phyloP scores from a whole-genome alignment of 2,113 vertebrate genomes.

The Ameiurus melas region DNA sequence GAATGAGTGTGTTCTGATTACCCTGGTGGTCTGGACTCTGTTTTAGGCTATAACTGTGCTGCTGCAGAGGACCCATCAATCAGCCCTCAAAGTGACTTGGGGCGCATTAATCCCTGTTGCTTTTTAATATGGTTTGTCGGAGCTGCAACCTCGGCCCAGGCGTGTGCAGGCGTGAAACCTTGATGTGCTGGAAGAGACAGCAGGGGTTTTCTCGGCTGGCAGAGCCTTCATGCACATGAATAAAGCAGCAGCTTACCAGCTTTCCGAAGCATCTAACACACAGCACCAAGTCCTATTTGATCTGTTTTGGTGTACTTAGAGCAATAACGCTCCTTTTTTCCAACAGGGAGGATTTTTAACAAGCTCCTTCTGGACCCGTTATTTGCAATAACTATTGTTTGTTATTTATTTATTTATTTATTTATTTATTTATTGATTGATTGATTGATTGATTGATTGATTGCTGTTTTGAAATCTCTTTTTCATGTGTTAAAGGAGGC shows the following conservation, averaged over 20 bases:
- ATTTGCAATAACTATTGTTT: slow-evolving; percentile 68
- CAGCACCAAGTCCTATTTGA: slow-evolving; percentile 66
- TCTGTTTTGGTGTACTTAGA: slow-evolving; percentile 77
- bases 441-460: too few relatives aligned
- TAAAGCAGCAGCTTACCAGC: slow-evolving; percentile 79
- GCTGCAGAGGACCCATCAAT: slow-evolving; percentile 61
- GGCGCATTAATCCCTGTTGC: slow-evolving; percentile 66
- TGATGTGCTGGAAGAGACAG: slow-evolving; percentile 73
- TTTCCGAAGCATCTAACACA: slow-evolving; percentile 77
- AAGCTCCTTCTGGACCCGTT: slow-evolving; percentile 63
- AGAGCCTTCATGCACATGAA: slow-evolving; percentile 80
- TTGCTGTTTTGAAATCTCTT: slow-evolving; percentile 62
- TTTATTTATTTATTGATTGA: too few relatives aligned
- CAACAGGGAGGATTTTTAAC: slow-evolving; percentile 63
- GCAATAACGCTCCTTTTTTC: slow-evolving; percentile 70
- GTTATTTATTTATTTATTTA: too few relatives aligned
- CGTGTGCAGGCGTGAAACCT: slow-evolving; percentile 64
- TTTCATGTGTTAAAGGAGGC: slow-evolving; percentile 56
- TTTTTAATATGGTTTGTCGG: slow-evolving; percentile 58
- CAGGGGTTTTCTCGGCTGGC: slow-evolving; percentile 76
- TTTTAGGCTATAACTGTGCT: slow-evolving; percentile 40
- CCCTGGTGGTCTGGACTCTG: slow-evolving; percentile 30
- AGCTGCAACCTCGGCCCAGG: slow-evolving; percentile 62
- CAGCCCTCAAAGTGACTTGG: slow-evolving; percentile 59
- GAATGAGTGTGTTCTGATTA: slow-evolving; percentile 62